Evolutionary conservation across 2,888 invertebrate genomes (phyloP).

Genomic region (Oxyscelio sp.): DNA sequence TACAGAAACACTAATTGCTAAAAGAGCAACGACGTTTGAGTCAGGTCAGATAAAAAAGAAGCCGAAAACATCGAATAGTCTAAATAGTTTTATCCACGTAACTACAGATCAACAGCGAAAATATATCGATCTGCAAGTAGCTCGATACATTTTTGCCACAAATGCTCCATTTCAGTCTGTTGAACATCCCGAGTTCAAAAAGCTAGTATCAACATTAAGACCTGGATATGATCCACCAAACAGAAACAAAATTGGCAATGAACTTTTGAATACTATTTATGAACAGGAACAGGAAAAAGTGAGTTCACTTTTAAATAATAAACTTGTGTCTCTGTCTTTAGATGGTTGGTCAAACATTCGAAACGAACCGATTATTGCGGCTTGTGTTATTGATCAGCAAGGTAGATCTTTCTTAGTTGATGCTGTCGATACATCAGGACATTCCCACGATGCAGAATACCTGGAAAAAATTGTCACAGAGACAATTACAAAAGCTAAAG

Average conservation of each 20-base stretch:
- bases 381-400: conserved; percentile 23
- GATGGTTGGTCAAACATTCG: conserved; percentile 40
- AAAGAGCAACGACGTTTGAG: background rate
- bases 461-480: conserved; percentile 27
- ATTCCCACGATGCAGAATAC: conserved; percentile 34
- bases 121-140: background rate
- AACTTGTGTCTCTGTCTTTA: background rate
- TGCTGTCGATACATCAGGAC: conserved; percentile 35
- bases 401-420: conserved; percentile 31
- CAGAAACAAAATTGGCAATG: conserved; percentile 3
- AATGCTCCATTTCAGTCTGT: background rate
- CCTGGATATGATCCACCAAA: background rate
- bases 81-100: too few species aligned
- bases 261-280: background rate
- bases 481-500: conserved; percentile 1
- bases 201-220: background rate
- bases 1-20: too few species aligned
- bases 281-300: conserved; percentile 5
- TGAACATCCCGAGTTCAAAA: background rate
- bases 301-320: background rate
- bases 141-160: background rate
- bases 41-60: background rate
- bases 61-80: background rate
- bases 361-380: conserved; percentile 40
- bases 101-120: background rate